Percentiles rank a stretch among this genome's conserved stretches.
phyloP scores from a whole-genome alignment of 2,888 invertebrate species.

The Heliconius ethilla region DNA sequence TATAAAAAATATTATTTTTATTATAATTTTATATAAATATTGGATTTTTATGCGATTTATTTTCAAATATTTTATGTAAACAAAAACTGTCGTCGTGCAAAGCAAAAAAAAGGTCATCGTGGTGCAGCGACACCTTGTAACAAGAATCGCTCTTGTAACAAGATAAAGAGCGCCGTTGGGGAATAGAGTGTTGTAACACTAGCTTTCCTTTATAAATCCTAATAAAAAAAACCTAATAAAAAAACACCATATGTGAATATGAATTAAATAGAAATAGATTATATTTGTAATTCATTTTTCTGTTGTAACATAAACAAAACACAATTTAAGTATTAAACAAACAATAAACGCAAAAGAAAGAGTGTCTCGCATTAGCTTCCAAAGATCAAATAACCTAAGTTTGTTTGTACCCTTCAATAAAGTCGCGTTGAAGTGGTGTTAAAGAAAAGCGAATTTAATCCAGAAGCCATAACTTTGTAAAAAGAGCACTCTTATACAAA shows the following conservation, averaged over 20 bases:
- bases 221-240: too few species aligned
- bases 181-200: too few species aligned
- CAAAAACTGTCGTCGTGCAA: too few species aligned
- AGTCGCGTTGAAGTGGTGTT: slow-evolving; percentile 60
- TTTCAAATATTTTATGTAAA: neutral
- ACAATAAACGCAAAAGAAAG: slow-evolving; percentile 22
- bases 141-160: too few species aligned
- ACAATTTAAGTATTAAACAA: neutral
- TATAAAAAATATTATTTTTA: neutral
- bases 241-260: too few species aligned
- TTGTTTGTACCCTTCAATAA: slow-evolving; percentile 49
- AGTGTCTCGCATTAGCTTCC: slow-evolving; percentile 21
- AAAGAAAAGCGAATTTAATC: slow-evolving; percentile 74
- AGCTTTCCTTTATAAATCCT: too few species aligned
- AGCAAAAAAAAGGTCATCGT: too few species aligned
- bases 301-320: neutral
- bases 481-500: slow-evolving; percentile 71
- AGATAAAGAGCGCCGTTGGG: too few species aligned
- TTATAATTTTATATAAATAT: neutral
- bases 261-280: too few species aligned
- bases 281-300: neutral
- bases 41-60: neutral
- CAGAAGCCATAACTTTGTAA: slow-evolving; percentile 70
- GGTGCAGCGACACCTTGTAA: too few species aligned
- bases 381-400: slow-evolving; percentile 44